Evolutionary conservation across 2,797 vertebrate species (phyloP).

Genomic region (Dipus sagitta): DNA sequence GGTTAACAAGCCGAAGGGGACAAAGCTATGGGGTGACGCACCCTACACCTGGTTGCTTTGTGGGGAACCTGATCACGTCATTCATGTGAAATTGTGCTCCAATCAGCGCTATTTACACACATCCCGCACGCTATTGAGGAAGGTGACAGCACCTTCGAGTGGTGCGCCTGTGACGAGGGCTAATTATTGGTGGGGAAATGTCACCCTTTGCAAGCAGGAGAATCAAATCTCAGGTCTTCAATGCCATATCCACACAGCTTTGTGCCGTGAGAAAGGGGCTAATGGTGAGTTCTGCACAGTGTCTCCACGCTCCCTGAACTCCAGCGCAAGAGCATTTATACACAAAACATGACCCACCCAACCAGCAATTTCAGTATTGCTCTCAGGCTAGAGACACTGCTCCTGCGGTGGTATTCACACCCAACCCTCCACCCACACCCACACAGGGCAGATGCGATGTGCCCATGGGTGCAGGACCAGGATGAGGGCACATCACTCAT

Average conservation of each 20-base stretch:
- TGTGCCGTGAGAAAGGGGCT: background rate
- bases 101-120: slow-evolving; percentile 46
- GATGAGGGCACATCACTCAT: background rate
- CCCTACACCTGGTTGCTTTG: slow-evolving; percentile 39
- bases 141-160: background rate
- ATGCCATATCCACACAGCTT: background rate
- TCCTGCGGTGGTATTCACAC: background rate
- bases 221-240: background rate
- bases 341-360: background rate
- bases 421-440: background rate
- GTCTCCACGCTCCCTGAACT: background rate
- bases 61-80: slow-evolving; percentile 71
- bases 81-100: slow-evolving; percentile 60
- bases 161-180: fast-evolving
- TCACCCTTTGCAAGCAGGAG: slow-evolving; percentile 34
- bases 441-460: fast-evolving
- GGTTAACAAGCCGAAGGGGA: background rate
- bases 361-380: background rate
- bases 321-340: background rate
- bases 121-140: background rate
- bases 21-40: background rate
- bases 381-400: background rate
- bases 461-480: no score
- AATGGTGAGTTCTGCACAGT: background rate
- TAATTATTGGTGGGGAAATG: background rate